A percentile compares a stretch with the other conserved stretches of the same genome.
Conservation (phyloP, 2,113 vertebrate genomes). For the Menidia beryllina region DNA sequence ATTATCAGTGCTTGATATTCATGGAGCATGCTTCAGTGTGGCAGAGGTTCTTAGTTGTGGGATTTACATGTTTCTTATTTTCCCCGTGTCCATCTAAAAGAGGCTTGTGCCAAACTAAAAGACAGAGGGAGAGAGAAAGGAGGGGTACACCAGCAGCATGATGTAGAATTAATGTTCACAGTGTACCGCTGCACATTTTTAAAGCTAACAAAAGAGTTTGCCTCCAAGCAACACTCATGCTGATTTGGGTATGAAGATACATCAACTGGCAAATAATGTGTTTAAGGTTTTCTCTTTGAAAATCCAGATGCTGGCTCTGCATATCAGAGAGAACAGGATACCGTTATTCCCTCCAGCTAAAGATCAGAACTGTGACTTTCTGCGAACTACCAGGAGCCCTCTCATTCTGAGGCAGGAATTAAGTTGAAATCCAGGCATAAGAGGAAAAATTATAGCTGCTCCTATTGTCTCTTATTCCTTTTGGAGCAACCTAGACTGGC, state of each 20-base stretch:
- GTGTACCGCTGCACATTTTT: conserved; percentile 51
- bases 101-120: background rate
- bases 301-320: conserved; percentile 61
- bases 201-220: conserved; percentile 71
- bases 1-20: conserved; percentile 83
- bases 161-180: conserved; percentile 45
- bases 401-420: conserved; percentile 46
- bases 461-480: conserved; percentile 54
- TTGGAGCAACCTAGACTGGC: conserved; percentile 31
- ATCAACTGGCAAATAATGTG: conserved; percentile 55
- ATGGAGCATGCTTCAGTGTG: conserved; percentile 65
- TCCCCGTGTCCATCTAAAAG: conserved; percentile 50
- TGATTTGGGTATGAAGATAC: conserved; percentile 66
- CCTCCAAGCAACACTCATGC: conserved; percentile 65
- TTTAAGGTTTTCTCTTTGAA: conserved; percentile 63
- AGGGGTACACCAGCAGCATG: conserved; percentile 14
- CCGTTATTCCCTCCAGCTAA: conserved; percentile 64
- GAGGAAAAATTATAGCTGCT: conserved; percentile 60
- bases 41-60: conserved; percentile 63
- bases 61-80: conserved; percentile 71
- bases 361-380: conserved; percentile 68
- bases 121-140: background rate
- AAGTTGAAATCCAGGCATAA: conserved; percentile 47
- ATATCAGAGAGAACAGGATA: conserved; percentile 70
- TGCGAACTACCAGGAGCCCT: conserved; percentile 50